Evolutionary conservation across 2,113 vertebrate species (phyloP).

Genomic region (Cyanistes caeruleus): DNA sequence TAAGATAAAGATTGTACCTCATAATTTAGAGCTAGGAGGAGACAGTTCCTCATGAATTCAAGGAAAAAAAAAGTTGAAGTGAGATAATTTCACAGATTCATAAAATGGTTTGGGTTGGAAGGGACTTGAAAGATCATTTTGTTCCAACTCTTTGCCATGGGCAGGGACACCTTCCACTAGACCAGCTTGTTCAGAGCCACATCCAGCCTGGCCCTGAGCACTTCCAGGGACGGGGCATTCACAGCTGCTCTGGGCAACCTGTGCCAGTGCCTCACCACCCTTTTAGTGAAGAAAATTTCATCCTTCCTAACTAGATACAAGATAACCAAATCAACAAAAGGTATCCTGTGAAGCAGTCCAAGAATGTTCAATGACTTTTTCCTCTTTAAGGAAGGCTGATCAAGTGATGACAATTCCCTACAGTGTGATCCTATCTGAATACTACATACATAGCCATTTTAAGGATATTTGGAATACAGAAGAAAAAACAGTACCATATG

Average conservation of each 20-base stretch:
- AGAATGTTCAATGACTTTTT: background rate
- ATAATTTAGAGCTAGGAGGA: background rate
- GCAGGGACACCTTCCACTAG: background rate
- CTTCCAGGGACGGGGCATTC: background rate
- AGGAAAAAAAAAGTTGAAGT: background rate
- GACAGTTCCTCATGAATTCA: background rate
- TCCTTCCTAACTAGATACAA: background rate
- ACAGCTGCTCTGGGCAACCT: background rate
- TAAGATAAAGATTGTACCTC: background rate
- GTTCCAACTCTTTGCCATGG: rapidly evolving
- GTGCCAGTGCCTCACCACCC: background rate
- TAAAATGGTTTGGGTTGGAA: background rate
- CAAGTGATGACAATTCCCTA: background rate
- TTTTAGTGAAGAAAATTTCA: background rate
- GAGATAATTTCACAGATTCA: background rate
- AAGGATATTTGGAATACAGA: background rate
- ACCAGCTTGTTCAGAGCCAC: background rate
- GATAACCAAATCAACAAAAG: background rate
- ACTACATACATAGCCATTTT: background rate
- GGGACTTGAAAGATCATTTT: background rate
- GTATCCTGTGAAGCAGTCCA: background rate
- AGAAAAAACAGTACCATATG: background rate
- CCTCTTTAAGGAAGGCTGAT: background rate
- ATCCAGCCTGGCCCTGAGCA: background rate
- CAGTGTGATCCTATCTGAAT: background rate